These are phyloP conservation scores for Acanthis flammea DNA, from an alignment of 2,797 vertebrate species.

Conservation along the genomic window DNA sequence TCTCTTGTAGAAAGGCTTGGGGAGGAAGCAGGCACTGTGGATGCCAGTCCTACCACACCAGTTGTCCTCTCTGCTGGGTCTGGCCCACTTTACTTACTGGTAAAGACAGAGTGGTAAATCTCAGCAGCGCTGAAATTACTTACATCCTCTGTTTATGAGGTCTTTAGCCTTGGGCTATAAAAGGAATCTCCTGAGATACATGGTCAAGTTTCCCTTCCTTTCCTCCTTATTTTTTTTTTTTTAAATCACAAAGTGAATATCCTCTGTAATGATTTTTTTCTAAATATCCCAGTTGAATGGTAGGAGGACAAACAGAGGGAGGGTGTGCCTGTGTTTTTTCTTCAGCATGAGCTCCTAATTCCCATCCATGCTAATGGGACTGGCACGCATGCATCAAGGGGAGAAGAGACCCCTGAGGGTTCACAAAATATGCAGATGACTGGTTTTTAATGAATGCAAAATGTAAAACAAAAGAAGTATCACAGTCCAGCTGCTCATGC, in stretches of 20 bases:
- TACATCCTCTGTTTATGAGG: background rate
- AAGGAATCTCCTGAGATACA: background rate
- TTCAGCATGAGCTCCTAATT: slow-evolving; percentile 70
- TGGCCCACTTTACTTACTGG: background rate
- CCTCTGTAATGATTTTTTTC: background rate
- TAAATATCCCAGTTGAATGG: slow-evolving; percentile 61
- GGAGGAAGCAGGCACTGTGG: background rate
- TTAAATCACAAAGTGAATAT: slow-evolving; percentile 1
- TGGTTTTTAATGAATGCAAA: slow-evolving; percentile 85
- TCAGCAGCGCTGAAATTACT: background rate
- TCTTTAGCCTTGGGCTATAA: background rate
- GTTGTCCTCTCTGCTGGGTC: background rate
- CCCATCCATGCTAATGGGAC: slow-evolving; percentile 76
- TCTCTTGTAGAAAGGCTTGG: fast-evolving
- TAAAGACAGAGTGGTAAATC: background rate
- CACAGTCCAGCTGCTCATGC: slow-evolving; percentile 76
- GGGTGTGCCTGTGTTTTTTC: slow-evolving; percentile 25
- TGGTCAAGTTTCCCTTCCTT: background rate
- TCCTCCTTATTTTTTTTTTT: background rate
- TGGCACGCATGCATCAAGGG: slow-evolving; percentile 71
- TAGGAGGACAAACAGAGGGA: slow-evolving; percentile 29
- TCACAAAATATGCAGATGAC: slow-evolving; percentile 83
- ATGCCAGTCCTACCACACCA: background rate
- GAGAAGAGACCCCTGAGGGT: slow-evolving; percentile 75
- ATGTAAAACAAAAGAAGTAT: slow-evolving; percentile 81